Conservation (phyloP, 2,888 invertebrate species). For the Cryptus armator region DNA sequence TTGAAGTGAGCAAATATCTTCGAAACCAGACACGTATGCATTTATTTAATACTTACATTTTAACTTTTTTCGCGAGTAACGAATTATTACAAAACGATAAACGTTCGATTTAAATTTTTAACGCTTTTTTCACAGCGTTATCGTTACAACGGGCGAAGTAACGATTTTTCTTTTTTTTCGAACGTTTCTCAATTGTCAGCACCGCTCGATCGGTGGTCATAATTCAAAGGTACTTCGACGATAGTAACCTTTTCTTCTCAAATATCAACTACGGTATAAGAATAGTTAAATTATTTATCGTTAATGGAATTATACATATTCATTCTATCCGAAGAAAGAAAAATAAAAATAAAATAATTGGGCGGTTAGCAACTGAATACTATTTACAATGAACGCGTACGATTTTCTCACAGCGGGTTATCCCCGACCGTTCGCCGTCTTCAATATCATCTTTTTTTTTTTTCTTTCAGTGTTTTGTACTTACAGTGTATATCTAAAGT, state of each 20-base stretch:
- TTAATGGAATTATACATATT: conserved; percentile 78
- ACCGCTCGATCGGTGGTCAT: neutral
- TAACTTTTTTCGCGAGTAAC: conserved; percentile 51
- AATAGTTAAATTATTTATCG: conserved; percentile 74
- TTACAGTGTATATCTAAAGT: conserved; percentile 59
- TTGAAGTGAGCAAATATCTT: conserved; percentile 47
- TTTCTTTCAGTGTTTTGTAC: conserved; percentile 60
- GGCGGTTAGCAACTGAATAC: conserved; percentile 69
- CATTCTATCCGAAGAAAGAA: conserved; percentile 65
- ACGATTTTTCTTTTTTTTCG: neutral
- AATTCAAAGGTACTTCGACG: conserved; percentile 66
- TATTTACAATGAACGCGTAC: conserved; percentile 74
- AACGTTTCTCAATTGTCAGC: neutral
- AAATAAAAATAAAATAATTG: conserved; percentile 40
- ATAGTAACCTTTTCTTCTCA: conserved; percentile 73
- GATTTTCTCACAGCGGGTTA: conserved; percentile 31
- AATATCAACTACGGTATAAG: conserved; percentile 75
- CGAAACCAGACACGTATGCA: conserved; percentile 72
- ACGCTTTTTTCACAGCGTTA: neutral
- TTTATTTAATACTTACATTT: conserved; percentile 70
- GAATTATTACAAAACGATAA: conserved; percentile 50
- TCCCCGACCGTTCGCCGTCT: conserved; percentile 29
- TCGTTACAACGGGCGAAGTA: conserved; percentile 10
- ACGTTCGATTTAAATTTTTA: conserved; percentile 44
- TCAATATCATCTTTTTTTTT: conserved; percentile 32